These are phyloP conservation scores for Eretmochelys imbricata DNA, from an alignment of 2,113 vertebrate genomes.

Conservation along the genomic window DNA sequence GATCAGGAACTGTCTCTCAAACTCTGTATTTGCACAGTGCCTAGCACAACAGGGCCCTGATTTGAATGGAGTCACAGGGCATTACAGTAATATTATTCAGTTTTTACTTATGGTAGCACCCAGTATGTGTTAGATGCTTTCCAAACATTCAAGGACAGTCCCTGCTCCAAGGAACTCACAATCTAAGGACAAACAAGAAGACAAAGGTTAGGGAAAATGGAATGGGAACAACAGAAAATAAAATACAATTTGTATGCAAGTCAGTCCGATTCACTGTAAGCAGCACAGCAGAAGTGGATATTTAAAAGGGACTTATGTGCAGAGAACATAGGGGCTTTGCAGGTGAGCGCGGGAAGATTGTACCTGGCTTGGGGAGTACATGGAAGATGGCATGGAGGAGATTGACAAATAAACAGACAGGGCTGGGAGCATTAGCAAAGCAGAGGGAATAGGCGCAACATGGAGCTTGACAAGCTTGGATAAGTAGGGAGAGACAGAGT, in stretches of 20 bases:
- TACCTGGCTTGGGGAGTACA: neutral
- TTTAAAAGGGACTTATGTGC: neutral
- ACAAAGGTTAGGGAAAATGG: rapidly evolving
- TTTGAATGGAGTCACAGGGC: rapidly evolving
- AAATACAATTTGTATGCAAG: rapidly evolving
- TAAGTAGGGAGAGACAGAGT: neutral
- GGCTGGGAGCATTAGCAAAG: neutral
- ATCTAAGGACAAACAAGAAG: rapidly evolving
- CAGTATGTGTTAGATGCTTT: neutral
- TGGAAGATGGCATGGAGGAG: neutral
- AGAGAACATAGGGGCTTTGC: rapidly evolving
- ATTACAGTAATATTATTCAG: rapidly evolving
- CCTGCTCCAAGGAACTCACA: rapidly evolving
- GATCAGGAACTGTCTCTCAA: neutral
- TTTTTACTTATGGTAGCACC: neutral
- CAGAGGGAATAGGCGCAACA: neutral
- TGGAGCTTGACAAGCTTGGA: neutral
- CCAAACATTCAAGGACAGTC: neutral
- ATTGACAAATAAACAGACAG: neutral
- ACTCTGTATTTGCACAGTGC: neutral
- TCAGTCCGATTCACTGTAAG: neutral
- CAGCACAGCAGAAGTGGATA: neutral
- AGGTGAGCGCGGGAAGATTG: neutral
- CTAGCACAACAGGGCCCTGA: rapidly evolving
- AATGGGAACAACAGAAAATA: neutral